These are phyloP conservation scores for Drosophila flavopinicola DNA, from an alignment of 2,888 invertebrate species.

Conservation along the genomic window DNA sequence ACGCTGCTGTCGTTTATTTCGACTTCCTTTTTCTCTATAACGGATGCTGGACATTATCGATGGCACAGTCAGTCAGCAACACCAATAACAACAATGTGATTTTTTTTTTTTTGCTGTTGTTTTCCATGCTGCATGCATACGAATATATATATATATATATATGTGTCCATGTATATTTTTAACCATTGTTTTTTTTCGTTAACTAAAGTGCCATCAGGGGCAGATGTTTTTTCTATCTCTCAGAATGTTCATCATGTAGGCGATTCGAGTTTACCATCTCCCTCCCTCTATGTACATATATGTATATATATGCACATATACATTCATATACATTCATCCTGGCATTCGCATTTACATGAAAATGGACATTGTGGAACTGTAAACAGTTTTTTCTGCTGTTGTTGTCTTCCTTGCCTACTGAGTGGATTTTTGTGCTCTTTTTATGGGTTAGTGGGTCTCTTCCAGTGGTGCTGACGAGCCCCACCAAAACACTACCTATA, in stretches of 20 bases:
- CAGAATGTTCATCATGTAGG: slow-evolving; percentile 45
- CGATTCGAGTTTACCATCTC: slow-evolving; percentile 41
- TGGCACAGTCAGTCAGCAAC: slow-evolving; percentile 56
- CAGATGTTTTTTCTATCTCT: slow-evolving; percentile 81
- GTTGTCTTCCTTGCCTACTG: slow-evolving; percentile 1
- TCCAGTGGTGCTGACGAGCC: slow-evolving; percentile 8
- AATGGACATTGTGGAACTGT: slow-evolving; percentile 51
- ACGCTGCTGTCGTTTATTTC: slow-evolving; percentile 70
- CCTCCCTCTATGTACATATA: slow-evolving; percentile 17
- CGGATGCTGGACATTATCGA: slow-evolving; percentile 80
- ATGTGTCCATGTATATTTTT: slow-evolving; percentile 62
- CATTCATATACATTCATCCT: neutral
- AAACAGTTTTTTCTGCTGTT: slow-evolving; percentile 38
- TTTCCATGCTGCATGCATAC: slow-evolving; percentile 54
- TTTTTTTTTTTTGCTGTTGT: slow-evolving; percentile 42
- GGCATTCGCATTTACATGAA: slow-evolving; percentile 36
- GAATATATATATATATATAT: slow-evolving; percentile 21
- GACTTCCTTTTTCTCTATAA: slow-evolving; percentile 76
- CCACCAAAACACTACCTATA: slow-evolving; percentile 1
- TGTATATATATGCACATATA: neutral
- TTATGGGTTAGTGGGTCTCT: slow-evolving; percentile 37
- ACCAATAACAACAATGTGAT: slow-evolving; percentile 37
- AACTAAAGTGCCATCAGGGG: slow-evolving; percentile 83
- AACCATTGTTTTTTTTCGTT: slow-evolving; percentile 78
- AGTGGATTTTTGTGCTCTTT: slow-evolving; percentile 22